phyloP scores from a whole-genome alignment of 64 coral and sea anemone genomes.

The Actinia equina region DNA sequence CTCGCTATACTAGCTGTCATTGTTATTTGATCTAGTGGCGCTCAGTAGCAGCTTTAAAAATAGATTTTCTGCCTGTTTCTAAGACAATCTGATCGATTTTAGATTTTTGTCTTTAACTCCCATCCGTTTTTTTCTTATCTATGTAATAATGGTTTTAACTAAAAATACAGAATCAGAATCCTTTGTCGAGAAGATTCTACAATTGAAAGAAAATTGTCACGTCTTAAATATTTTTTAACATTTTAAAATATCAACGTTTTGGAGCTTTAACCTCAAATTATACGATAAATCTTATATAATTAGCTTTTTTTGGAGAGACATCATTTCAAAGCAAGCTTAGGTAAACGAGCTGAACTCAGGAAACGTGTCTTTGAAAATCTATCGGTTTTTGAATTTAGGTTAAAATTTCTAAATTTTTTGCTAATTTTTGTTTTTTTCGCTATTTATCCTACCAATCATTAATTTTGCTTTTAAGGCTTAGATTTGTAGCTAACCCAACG shows the following conservation, averaged over 20 bases:
- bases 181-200: background rate
- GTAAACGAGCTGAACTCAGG: too few relatives aligned
- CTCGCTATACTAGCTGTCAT: too few relatives aligned
- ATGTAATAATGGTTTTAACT: background rate
- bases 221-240: background rate
- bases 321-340: too few relatives aligned
- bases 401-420: background rate
- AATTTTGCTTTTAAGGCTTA: background rate
- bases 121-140: background rate
- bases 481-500: background rate
- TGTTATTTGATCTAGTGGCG: too few relatives aligned
- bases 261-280: background rate
- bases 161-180: background rate
- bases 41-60: too few relatives aligned
- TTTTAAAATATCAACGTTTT: too few relatives aligned
- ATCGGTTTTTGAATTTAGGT: background rate
- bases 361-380: background rate
- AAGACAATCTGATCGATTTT: background rate
- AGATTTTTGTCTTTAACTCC: background rate
- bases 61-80: background rate
- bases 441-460: background rate
- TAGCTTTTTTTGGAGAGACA: background rate
- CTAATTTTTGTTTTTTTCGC: too few relatives aligned
- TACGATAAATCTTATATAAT: background rate
- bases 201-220: background rate